Percentiles rank a stretch among this genome's conserved stretches.
phyloP scores from a whole-genome alignment of 2,888 invertebrate species.

The Meganola albula region DNA sequence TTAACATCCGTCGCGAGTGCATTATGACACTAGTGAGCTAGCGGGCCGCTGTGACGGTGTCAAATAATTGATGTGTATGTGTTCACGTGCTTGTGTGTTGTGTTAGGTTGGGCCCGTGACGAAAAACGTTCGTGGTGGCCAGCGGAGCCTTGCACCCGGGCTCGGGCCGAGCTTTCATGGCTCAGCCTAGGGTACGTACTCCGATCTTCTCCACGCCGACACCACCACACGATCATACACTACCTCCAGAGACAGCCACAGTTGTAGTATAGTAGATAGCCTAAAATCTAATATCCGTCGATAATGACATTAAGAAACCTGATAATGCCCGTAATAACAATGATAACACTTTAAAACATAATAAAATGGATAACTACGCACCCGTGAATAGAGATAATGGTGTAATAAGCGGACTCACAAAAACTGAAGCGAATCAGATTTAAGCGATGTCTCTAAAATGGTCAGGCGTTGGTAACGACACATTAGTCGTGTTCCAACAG shows the following conservation, averaged over 20 bases:
- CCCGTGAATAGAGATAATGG: slow-evolving; percentile 2
- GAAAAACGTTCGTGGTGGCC: slow-evolving; percentile 75
- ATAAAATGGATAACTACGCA: slow-evolving; percentile 17
- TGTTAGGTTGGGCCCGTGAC: slow-evolving; percentile 72
- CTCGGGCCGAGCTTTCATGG: slow-evolving; percentile 90
- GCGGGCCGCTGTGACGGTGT: slow-evolving; percentile 77
- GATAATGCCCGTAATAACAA: slow-evolving; percentile 35
- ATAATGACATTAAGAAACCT: slow-evolving; percentile 34
- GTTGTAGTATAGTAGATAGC: slow-evolving; percentile 33
- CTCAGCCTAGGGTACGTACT: slow-evolving; percentile 91
- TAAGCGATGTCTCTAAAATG: slow-evolving; percentile 29
- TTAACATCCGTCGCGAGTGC: slow-evolving; percentile 69
- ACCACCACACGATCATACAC: slow-evolving; percentile 28
- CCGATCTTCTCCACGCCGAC: slow-evolving; percentile 24
- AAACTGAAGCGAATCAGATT: slow-evolving; percentile 33
- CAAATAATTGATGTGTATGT: slow-evolving; percentile 66
- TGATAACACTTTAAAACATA: slow-evolving; percentile 28
- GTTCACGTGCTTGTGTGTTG: slow-evolving; percentile 74
- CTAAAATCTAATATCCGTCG: slow-evolving; percentile 27
- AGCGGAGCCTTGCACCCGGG: slow-evolving; percentile 76
- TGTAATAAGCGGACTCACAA: slow-evolving; percentile 15
- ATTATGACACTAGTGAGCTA: slow-evolving; percentile 77
- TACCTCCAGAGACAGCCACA: slow-evolving; percentile 16
- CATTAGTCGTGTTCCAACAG: slow-evolving; percentile 45
- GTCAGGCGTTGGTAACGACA: slow-evolving; percentile 34